Evolutionary conservation across 2,888 invertebrate species (phyloP).

Genomic region (Dicycla oo): DNA sequence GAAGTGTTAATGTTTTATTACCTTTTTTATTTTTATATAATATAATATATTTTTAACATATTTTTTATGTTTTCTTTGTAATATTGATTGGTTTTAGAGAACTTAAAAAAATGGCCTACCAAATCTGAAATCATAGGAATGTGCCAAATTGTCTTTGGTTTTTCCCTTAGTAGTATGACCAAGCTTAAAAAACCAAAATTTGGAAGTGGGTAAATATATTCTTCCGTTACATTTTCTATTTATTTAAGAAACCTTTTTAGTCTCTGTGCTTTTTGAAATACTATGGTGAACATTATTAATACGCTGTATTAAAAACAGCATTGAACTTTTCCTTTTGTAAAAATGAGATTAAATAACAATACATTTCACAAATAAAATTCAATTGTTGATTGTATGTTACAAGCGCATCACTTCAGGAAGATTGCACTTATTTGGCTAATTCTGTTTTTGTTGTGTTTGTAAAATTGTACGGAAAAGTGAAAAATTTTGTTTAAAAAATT

Average conservation of each 20-base stretch:
- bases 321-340: neutral
- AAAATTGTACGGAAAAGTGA: no score
- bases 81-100: no score
- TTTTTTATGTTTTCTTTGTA: neutral
- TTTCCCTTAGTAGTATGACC: neutral
- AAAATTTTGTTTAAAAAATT: no score
- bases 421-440: no score
- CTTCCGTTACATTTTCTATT: neutral
- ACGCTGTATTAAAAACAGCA: neutral
- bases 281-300: neutral
- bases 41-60: no score
- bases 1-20: neutral
- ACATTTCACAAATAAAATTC: no score
- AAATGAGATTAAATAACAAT: no score
- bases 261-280: neutral
- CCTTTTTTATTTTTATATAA: no score
- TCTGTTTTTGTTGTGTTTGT: no score
- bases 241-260: neutral
- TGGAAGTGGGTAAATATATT: neutral
- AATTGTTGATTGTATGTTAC: no score
- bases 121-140: no score
- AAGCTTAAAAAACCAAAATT: neutral
- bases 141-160: slow-evolving; percentile 41
- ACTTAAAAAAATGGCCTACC: neutral
- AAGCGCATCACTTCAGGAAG: no score